phyloP scores from a whole-genome alignment of 2,113 vertebrate genomes.

The Leiothrix lutea region DNA sequence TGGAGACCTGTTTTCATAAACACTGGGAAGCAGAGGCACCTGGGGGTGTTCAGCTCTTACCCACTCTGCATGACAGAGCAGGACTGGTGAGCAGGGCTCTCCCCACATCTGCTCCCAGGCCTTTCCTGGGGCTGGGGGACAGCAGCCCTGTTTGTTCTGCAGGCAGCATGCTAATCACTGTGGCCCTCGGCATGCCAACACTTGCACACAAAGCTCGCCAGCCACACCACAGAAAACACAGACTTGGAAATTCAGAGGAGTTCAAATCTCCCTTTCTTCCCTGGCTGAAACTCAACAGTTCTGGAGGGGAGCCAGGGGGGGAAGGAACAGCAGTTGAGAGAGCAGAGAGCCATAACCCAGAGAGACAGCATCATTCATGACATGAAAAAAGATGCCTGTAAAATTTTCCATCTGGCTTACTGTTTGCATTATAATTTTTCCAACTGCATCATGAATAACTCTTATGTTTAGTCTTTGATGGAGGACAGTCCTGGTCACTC shows the following conservation, averaged over 20 bases:
- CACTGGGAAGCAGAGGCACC: neutral
- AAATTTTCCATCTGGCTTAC: conserved; percentile 52
- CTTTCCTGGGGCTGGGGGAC: neutral
- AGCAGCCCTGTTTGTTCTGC: neutral
- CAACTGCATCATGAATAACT: conserved; percentile 37
- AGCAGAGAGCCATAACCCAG: neutral
- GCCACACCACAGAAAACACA: conserved; percentile 5
- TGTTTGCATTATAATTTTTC: conserved; percentile 38
- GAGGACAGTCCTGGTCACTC: conserved; percentile 3
- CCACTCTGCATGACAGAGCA: neutral
- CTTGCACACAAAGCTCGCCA: neutral
- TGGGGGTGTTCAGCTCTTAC: neutral
- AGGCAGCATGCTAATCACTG: neutral
- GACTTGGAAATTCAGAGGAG: conserved; percentile 41
- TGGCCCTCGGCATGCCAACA: neutral
- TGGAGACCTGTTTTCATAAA: neutral
- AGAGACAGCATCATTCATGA: conserved; percentile 27
- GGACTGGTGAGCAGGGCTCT: neutral
- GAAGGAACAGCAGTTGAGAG: conserved; percentile 39
- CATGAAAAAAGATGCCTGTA: conserved; percentile 38
- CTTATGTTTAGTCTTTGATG: conserved; percentile 19
- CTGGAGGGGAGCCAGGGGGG: conserved; percentile 45
- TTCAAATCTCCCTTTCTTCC: conserved; percentile 39
- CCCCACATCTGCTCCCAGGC: neutral
- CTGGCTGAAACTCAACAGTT: conserved; percentile 50